Evolutionary conservation across 2,888 invertebrate species (phyloP).

Genomic region (Gonocerus acuteangulatus): DNA sequence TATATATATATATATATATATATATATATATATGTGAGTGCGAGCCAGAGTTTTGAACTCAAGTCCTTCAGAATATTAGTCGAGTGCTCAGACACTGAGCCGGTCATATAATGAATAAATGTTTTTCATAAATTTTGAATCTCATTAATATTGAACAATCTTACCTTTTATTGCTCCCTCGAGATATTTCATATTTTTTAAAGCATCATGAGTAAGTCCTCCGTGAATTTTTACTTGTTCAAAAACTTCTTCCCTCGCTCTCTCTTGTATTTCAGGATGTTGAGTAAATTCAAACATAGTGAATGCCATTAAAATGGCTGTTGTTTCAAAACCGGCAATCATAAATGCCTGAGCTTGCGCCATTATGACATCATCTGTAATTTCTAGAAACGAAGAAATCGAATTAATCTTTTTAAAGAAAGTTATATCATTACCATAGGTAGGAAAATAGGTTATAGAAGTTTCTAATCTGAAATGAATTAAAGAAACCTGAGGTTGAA

Average conservation of each 20-base stretch:
- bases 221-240: conserved; percentile 44
- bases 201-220: conserved; percentile 49
- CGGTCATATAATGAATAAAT: neutral
- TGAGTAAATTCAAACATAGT: conserved; percentile 49
- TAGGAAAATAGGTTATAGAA: too few relatives aligned
- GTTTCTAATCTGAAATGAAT: too few relatives aligned
- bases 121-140: neutral
- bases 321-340: conserved; percentile 56
- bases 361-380: conserved; percentile 48
- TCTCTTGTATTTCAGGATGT: conserved; percentile 49
- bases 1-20: too few relatives aligned
- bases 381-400: too few relatives aligned
- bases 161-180: conserved; percentile 51
- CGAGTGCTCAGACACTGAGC: neutral
- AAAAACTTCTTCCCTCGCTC: conserved; percentile 47
- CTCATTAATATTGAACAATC: too few relatives aligned
- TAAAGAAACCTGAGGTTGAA: too few relatives aligned
- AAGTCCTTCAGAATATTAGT: neutral
- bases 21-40: too few relatives aligned
- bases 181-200: conserved; percentile 51
- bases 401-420: too few relatives aligned
- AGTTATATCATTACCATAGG: too few relatives aligned
- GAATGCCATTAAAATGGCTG: conserved; percentile 53
- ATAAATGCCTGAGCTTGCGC: conserved; percentile 53
- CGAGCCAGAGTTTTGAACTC: too few relatives aligned